Base-by-base conservation (phyloP, 92 coral and sea anemone genomes). In the Porites cylindrica region DNA sequence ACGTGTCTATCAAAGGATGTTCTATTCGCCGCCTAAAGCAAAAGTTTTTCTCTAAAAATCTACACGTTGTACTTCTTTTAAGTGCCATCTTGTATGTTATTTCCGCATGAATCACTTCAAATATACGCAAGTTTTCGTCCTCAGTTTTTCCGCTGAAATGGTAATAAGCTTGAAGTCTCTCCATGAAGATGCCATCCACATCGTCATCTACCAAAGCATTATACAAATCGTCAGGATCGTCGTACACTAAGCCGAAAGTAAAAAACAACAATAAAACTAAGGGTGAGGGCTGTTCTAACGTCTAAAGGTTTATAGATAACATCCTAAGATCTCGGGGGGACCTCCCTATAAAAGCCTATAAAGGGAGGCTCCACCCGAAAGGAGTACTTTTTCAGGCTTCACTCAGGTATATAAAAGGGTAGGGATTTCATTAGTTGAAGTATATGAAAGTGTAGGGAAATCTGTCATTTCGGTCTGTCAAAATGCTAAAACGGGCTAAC, bases 171-270 rank as follows among this genome's bases (percentile, higher is more conserved):
- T 86, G 85, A 67, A 92, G 78, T 12, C 91, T 85, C 51, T 94
- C 97, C 67, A 93, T 83, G 17, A 94, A 88, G 2, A 94, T 81
- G 2, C 97, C 97, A 11, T 92, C 97, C 43, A 94, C 71, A 13
- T 71, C 56, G 51, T 88, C 77, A 10, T 79, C 23, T 0, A 64
- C 11, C 63, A 91, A 50, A 29, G 76, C 90, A 1, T 79, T 21
- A 61, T 91, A 86, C 84, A 91, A 73, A 14, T 19, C 56, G 7
- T 69, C 70, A 72, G 84, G 65, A 7, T 19, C n/a, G 4, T 17
- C 12, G 74, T 83, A 74, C 20, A 4, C 87, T 83, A 52, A 14
- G 23, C 23, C 2, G 26, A 50, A 51, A 64, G 20, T 50, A 51
- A 32, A 10, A 26, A 67, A 67, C 10, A 19, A 26, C 72, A 4